A percentile compares a stretch with the other conserved stretches of the same genome.
Conservation (phyloP, 2,113 vertebrate genomes). For the Myrmecophaga tridactyla region DNA sequence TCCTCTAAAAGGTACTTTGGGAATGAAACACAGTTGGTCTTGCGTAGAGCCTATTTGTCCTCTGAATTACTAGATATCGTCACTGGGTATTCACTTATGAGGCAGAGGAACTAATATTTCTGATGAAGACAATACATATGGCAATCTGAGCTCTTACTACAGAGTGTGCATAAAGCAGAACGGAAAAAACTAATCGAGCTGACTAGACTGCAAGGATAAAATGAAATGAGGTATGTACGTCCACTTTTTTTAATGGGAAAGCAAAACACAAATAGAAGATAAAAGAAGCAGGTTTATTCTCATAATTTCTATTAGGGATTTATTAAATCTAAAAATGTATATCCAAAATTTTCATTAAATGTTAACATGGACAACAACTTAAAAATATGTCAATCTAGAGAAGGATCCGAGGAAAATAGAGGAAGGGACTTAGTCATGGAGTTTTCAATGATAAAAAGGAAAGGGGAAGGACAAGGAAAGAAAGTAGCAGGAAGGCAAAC, state of each 20-base stretch:
- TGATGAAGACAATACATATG: slow-evolving; percentile 35
- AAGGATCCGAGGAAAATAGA: not conserved
- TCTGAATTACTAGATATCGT: slow-evolving; percentile 17
- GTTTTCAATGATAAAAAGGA: not conserved
- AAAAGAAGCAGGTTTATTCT: not conserved
- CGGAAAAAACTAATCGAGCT: slow-evolving; percentile 37
- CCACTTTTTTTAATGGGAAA: not conserved
- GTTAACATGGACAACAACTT: not conserved
- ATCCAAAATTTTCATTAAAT: not conserved
- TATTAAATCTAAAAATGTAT: not conserved
- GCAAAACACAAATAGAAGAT: not conserved
- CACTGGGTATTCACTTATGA: not conserved
- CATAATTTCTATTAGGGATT: not conserved
- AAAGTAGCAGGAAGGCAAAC: not conserved
- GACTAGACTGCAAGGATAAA: not conserved
- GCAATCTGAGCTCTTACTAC: not conserved
- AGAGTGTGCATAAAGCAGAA: not conserved
- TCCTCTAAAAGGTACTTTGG: slow-evolving; percentile 37
- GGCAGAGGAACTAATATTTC: slow-evolving; percentile 39
- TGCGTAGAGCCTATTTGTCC: not conserved
- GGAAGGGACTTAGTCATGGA: not conserved
- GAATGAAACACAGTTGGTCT: slow-evolving; percentile 49
- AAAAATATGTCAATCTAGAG: not conserved
- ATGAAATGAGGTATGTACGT: not conserved
- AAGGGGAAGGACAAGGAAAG: not conserved